These are phyloP conservation scores for Agonopterix heracliana DNA, from an alignment of 2,888 invertebrate species.

Conservation along the genomic window DNA sequence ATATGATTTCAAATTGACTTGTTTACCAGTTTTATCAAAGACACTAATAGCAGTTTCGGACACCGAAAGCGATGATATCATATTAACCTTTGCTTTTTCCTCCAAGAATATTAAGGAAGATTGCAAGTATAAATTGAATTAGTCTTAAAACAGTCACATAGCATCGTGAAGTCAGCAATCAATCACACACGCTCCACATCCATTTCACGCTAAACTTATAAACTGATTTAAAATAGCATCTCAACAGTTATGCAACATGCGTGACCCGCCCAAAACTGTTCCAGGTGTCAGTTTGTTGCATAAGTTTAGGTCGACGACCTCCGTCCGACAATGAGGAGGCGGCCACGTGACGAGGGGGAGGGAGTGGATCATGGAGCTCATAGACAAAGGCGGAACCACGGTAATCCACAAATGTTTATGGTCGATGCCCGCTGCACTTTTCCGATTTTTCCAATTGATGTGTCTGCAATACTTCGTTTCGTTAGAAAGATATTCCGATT, in stretches of 20 bases:
- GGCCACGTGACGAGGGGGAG: slow-evolving; percentile 24
- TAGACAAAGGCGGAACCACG: slow-evolving; percentile 35
- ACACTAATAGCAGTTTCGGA: not conserved
- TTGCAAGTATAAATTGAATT: too few relatives aligned
- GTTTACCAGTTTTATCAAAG: not conserved
- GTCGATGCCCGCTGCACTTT: not conserved
- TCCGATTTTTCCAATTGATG: not conserved
- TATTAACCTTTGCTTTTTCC: too few relatives aligned
- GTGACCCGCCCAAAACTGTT: slow-evolving; percentile 26
- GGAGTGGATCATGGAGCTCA: slow-evolving; percentile 25
- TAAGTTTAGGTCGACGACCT: slow-evolving; percentile 36
- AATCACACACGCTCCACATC: slow-evolving; percentile 13
- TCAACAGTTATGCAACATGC: slow-evolving; percentile 29
- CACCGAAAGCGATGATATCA: not conserved
- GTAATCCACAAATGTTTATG: slow-evolving; percentile 6
- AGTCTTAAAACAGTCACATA: too few relatives aligned
- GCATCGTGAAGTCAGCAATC: slow-evolving; percentile 3
- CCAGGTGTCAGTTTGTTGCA: slow-evolving; percentile 45
- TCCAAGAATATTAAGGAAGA: too few relatives aligned
- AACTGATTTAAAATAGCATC: slow-evolving; percentile 13
- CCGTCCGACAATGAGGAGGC: slow-evolving; percentile 40
- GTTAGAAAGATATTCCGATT: too few relatives aligned
- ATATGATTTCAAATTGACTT: slow-evolving; percentile 5
- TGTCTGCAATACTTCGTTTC: too few relatives aligned
- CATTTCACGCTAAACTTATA: slow-evolving; percentile 17